Evolutionary conservation across 2,797 vertebrate species (phyloP).

Genomic region (Ispidina picta): DNA sequence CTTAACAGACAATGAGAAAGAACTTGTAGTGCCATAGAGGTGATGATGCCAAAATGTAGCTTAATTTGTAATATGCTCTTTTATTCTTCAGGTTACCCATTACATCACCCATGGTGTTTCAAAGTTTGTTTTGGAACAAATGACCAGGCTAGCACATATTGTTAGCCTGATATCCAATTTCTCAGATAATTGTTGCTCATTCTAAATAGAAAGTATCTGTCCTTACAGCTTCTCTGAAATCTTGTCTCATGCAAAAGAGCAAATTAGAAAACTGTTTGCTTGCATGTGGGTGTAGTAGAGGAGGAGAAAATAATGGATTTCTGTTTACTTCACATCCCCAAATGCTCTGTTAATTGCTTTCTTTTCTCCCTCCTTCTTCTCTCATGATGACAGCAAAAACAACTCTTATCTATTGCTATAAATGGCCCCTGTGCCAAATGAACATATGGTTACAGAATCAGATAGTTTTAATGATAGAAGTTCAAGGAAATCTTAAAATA

Average conservation of each 20-base stretch:
- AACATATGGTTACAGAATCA: background rate
- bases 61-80: background rate
- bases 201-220: background rate
- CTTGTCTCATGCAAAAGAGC: constrained; percentile 7
- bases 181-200: constrained; percentile 8
- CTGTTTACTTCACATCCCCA: constrained; percentile 6
- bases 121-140: constrained; percentile 15
- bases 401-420: background rate
- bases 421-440: background rate
- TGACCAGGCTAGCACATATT: background rate
- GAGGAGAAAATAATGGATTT: constrained; percentile 26
- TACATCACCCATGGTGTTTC: background rate
- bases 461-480: background rate
- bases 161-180: constrained; percentile 43
- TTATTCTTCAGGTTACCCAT: background rate
- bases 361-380: background rate
- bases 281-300: constrained; percentile 6
- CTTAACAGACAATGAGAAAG: background rate
- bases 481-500: background rate
- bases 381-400: background rate
- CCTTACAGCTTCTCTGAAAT: background rate
- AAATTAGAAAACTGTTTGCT: background rate
- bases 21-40: background rate
- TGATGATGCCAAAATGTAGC: background rate
- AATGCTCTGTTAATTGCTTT: constrained; percentile 25